Conservation (phyloP, 2,113 vertebrate species). For the Phrynocephalus versicolor region DNA sequence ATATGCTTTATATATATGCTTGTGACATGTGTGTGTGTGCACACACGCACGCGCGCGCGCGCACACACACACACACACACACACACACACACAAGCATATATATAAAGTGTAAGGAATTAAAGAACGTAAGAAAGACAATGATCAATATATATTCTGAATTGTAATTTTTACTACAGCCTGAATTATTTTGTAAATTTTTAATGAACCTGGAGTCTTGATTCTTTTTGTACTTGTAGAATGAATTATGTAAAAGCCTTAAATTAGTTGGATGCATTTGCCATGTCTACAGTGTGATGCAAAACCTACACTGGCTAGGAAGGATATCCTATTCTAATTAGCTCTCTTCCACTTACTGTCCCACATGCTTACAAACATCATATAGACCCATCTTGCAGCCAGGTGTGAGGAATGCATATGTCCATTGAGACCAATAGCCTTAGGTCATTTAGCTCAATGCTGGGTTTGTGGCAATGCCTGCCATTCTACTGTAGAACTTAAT, state of each 20-base stretch:
- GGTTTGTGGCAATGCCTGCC: background rate
- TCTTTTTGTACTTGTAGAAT: background rate
- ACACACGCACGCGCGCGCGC: too few species aligned
- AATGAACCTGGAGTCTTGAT: background rate
- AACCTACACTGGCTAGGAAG: background rate
- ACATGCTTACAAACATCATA: background rate
- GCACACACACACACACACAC: too few species aligned
- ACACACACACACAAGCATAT: too few species aligned
- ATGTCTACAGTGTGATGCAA: background rate
- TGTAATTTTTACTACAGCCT: background rate
- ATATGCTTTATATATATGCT: background rate
- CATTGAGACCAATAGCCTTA: background rate
- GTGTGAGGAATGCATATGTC: background rate
- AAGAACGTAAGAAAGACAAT: background rate
- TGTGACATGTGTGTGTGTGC: too few species aligned
- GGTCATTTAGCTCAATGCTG: background rate
- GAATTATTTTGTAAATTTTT: background rate
- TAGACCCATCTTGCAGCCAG: too few species aligned
- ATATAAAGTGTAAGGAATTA: background rate
- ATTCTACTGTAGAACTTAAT: background rate
- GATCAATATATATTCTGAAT: constrained; percentile 10
- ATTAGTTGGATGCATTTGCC: background rate
- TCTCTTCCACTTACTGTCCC: background rate
- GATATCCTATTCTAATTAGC: background rate
- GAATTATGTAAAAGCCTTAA: background rate